These are phyloP conservation scores for Luffia ferchaultella DNA, from an alignment of 2,888 invertebrate species.

Conservation along the genomic window DNA sequence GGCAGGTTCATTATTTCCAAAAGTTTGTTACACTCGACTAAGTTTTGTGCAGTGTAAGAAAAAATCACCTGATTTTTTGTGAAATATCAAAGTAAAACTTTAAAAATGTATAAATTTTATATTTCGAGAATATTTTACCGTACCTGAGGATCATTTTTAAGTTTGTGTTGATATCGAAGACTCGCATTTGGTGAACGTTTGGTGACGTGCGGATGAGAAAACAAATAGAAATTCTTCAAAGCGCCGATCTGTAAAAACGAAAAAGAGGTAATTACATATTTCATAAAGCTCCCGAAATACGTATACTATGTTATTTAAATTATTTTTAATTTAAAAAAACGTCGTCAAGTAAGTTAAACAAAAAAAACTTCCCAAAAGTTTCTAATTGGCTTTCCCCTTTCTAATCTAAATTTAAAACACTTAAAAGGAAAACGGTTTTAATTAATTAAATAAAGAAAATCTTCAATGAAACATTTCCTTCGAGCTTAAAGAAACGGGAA, in stretches of 20 bases:
- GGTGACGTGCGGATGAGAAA: constrained; percentile 51
- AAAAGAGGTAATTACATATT: too few species aligned
- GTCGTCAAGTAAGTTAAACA: too few species aligned
- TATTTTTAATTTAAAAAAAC: not conserved
- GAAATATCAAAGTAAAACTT: too few species aligned
- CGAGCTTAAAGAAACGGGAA: not conserved
- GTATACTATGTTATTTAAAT: not conserved
- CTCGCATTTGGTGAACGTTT: constrained; percentile 52
- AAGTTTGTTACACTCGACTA: too few species aligned
- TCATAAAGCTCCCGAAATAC: too few species aligned
- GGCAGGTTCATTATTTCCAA: too few species aligned
- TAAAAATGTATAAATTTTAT: too few species aligned
- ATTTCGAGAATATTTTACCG: too few species aligned
- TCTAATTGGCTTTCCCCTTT: not conserved
- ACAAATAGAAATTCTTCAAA: constrained; percentile 43
- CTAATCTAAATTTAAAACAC: not conserved
- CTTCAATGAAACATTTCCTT: not conserved
- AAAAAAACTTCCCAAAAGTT: not conserved
- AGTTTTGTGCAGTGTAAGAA: too few species aligned
- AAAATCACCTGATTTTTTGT: too few species aligned
- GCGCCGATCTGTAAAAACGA: constrained; percentile 55
- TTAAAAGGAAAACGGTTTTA: not conserved
- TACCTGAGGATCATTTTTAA: constrained; percentile 59
- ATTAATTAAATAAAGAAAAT: not conserved
- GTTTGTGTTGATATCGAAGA: constrained; percentile 32